Percentiles rank a stretch among this genome's conserved stretches.
These are phyloP conservation scores for Cantharis lateralis DNA, from an alignment of 2,888 invertebrate species.

Conservation along the genomic window DNA sequence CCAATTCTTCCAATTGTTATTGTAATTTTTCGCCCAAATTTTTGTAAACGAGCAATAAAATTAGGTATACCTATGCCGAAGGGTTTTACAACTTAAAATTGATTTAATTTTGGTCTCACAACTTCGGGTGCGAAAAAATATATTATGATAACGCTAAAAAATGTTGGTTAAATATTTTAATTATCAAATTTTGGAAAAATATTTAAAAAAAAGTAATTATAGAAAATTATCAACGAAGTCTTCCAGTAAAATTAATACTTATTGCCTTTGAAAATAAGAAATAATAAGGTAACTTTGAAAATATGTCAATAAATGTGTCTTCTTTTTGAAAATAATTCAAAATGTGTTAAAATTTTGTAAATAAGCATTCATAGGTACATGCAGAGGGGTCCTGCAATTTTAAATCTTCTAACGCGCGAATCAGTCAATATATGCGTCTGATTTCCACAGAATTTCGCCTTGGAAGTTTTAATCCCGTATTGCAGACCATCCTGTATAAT, in stretches of 20 bases:
- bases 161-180: neutral
- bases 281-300: conserved; percentile 5
- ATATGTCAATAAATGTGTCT: conserved; percentile 28
- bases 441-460: neutral
- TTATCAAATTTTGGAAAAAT: neutral
- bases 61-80: neutral
- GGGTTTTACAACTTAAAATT: neutral
- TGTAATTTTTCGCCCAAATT: neutral
- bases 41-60: neutral
- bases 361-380: conserved; percentile 14
- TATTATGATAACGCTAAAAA: neutral
- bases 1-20: neutral
- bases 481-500: neutral
- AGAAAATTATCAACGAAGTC: conserved; percentile 22
- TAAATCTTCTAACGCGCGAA: neutral
- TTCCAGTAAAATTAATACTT: conserved; percentile 19
- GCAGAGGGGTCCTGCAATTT: neutral
- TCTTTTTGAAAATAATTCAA: conserved; percentile 17
- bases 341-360: conserved; percentile 13
- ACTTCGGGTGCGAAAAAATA: neutral
- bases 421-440: neutral
- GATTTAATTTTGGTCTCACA: neutral
- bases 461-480: neutral
- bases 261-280: conserved; percentile 21
- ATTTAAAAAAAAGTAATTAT: neutral